Evolutionary conservation across 1,140 invertebrate species (phyloP).

Genomic region (Phortica variegata): DNA sequence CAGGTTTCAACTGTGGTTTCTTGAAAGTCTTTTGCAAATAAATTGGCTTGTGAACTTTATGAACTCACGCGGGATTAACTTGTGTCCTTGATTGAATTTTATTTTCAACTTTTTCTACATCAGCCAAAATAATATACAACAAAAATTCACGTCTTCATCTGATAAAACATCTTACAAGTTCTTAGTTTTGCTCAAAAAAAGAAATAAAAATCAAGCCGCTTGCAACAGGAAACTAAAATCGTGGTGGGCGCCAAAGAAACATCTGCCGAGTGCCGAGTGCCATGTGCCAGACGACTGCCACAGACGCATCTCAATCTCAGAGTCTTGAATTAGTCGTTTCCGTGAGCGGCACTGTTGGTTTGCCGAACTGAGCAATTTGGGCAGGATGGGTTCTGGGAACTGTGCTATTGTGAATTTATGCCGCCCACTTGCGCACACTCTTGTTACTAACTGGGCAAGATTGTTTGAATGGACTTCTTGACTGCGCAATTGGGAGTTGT

Average conservation of each 20-base stretch:
- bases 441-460: no score
- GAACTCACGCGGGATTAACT: slow-evolving; percentile 54
- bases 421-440: slow-evolving; percentile 28
- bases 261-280: slow-evolving; percentile 35
- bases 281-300: slow-evolving; percentile 9
- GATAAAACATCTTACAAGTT: slow-evolving; percentile 31
- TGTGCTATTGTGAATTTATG: slow-evolving; percentile 47
- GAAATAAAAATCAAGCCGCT: slow-evolving; percentile 5
- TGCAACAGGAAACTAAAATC: no score
- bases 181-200: slow-evolving; percentile 18
- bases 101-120: slow-evolving; percentile 24
- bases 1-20: no score
- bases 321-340: slow-evolving; percentile 48
- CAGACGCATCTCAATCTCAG: slow-evolving; percentile 31
- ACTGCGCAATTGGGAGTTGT: slow-evolving; percentile 49
- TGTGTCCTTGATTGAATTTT: slow-evolving; percentile 55
- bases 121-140: slow-evolving; percentile 1
- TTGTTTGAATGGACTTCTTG: no score
- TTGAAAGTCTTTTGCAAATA: slow-evolving; percentile 35
- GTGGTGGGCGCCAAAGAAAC: slow-evolving; percentile 29
- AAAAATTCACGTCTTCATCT: slow-evolving; percentile 27
- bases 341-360: slow-evolving; percentile 11
- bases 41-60: slow-evolving; percentile 52
- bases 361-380: slow-evolving; percentile 24
- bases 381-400: neutral